A percentile compares a stretch with the other conserved stretches of the same genome.
Evolutionary conservation across 2,113 vertebrate genomes (phyloP).

Genomic region (Ameiurus melas): DNA sequence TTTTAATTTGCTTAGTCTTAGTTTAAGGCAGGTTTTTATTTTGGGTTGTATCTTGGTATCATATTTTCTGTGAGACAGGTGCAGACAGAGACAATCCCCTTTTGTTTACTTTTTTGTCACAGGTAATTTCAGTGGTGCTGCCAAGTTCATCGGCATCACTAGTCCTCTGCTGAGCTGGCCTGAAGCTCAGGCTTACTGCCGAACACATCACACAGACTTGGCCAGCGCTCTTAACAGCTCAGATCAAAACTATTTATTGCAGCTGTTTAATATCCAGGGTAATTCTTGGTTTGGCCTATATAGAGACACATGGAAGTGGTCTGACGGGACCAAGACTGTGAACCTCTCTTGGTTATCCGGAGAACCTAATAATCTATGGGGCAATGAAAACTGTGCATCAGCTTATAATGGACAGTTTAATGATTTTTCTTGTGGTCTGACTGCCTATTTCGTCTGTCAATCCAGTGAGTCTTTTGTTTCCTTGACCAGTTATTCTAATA

Average conservation of each 20-base stretch:
- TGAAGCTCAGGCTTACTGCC: neutral
- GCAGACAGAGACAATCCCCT: neutral
- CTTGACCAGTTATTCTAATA: too few species aligned
- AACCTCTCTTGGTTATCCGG: neutral
- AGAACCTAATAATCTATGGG: neutral
- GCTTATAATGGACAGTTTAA: too few species aligned
- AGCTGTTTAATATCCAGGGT: accelerated
- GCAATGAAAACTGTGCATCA: neutral
- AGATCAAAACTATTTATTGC: neutral
- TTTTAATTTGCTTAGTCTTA: neutral
- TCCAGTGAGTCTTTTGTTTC: neutral
- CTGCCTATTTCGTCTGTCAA: conserved; percentile 7
- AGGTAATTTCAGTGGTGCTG: neutral
- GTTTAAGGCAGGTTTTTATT: too few species aligned
- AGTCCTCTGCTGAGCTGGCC: neutral
- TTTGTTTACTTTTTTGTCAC: too few species aligned
- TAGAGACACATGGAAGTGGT: conserved; percentile 31
- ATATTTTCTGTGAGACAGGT: too few species aligned
- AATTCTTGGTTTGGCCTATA: neutral
- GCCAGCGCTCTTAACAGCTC: neutral
- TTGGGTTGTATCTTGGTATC: too few species aligned
- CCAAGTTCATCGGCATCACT: neutral
- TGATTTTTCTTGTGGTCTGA: too few species aligned
- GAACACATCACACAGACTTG: neutral
- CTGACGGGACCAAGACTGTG: neutral